A percentile compares a stretch with the other conserved stretches of the same genome.
phyloP scores from a whole-genome alignment of 2,113 vertebrate species.

The Centropus bengalensis region DNA sequence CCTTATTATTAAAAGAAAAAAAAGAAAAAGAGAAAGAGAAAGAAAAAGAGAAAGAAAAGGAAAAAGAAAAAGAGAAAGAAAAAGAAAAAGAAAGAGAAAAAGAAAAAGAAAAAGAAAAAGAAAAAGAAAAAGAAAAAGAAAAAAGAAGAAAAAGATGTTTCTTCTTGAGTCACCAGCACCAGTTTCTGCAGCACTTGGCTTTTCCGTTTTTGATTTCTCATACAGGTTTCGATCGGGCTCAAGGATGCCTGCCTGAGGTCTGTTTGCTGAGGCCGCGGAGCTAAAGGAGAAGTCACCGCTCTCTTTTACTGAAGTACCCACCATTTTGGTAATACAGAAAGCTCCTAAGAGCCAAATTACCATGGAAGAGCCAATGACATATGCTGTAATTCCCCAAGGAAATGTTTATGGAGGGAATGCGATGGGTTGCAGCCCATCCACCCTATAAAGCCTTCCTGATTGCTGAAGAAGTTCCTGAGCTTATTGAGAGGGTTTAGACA shows the following conservation, averaged over 20 bases:
- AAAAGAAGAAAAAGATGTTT: not conserved
- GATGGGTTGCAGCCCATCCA: not conserved
- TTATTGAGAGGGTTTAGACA: not conserved
- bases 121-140: not conserved
- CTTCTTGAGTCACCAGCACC: not conserved
- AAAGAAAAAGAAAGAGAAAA: too few species aligned
- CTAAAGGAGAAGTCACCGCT: not conserved
- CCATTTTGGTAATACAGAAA: not conserved
- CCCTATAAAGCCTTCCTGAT: not conserved
- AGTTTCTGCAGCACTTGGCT: not conserved
- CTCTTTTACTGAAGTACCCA: not conserved
- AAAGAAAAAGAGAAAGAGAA: too few species aligned
- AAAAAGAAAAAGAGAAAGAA: too few species aligned
- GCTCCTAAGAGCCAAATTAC: not conserved
- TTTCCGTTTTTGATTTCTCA: slow-evolving; percentile 5
- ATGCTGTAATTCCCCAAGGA: not conserved
- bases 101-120: too few species aligned
- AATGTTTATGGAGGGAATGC: not conserved
- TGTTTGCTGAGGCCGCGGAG: not conserved
- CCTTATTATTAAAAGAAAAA: not conserved
- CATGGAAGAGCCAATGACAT: not conserved
- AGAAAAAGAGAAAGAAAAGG: too few species aligned
- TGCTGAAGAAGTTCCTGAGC: not conserved
- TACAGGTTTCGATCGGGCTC: not conserved
- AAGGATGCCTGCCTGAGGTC: not conserved